These are phyloP conservation scores for Drosophila repletoides DNA, from an alignment of 1,140 invertebrate species.

Conservation along the genomic window DNA sequence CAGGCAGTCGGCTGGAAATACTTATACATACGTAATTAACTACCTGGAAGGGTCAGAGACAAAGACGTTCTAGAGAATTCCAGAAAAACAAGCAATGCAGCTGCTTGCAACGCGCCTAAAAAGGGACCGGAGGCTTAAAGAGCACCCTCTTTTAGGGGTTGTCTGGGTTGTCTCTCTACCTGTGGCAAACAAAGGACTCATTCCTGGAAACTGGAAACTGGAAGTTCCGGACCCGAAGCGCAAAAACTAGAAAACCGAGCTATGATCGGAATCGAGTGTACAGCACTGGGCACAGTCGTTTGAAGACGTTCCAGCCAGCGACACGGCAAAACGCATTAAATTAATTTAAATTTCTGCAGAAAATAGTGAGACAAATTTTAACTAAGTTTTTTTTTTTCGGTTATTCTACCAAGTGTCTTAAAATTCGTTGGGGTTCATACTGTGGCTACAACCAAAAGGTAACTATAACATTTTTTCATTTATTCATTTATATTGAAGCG, in stretches of 20 bases:
- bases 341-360: neutral
- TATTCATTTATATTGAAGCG: no score
- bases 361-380: neutral
- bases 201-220: no score
- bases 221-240: no score
- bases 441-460: no score
- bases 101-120: neutral
- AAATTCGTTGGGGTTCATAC: no score
- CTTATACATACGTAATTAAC: neutral
- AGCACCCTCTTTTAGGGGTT: neutral
- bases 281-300: slow-evolving; percentile 34
- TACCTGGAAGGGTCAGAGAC: neutral
- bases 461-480: no score
- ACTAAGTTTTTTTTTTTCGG: neutral
- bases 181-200: neutral
- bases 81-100: neutral
- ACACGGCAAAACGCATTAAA: slow-evolving; percentile 22
- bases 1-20: neutral
- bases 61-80: neutral
- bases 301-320: slow-evolving; percentile 31
- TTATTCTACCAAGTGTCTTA: no score
- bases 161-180: neutral
- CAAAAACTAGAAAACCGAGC: no score
- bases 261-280: no score
- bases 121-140: neutral